Evolutionary conservation across 2,797 vertebrate genomes (phyloP), one percentile per base, ranked within the genome.

Genomic region (Otolemur crassicaudatus): DNA sequence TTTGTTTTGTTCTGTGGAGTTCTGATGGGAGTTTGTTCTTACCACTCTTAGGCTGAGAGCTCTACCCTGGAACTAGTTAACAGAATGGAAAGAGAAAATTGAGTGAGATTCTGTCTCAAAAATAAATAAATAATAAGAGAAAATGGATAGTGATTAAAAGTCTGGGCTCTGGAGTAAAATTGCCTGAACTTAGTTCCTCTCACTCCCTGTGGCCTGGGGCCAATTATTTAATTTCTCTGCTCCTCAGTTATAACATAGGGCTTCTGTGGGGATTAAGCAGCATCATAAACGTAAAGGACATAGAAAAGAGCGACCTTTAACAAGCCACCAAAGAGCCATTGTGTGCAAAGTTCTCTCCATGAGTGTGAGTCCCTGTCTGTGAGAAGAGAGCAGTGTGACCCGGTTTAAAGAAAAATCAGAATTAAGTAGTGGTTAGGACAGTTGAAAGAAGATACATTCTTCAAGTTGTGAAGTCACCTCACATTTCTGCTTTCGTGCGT

Each of bases 1-100:
- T n/a, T 81, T 37, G 17, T 25, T 94, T 94, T 90, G 10, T 90
- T 87, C 88, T 87, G 37, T 65, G 80, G 46, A 22, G 17, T 53
- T 53, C 49, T 43, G 12, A 92, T 77, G 20, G 13, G 8, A 69
- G 27, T 73, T 87, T 82, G n/a, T 75, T 79, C 37, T 49, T 89
- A 7, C 80, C 13, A 80, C 8, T 67, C 19, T 58, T 61, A 81
- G 22, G 19, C 65, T 65, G 76, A 23, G 31, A 73, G 69, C 9
- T 63, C 58, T 58, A 25, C 29, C 83, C 19, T 43, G 85, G 72
- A 91, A 31, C 31, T 91, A 22, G 49, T 80, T 65, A 90, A 40
- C 3, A 37, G 58, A 94, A 85, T 70, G 76, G 90, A 83, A 80
- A 31, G 34, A 60, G 22, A 37, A 60, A 34, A 77, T 23, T 46